These are phyloP conservation scores for Halisarca cf. caerulea DNA, from an alignment of 37 sponge, comb jelly and placozoan species.

Conservation along the genomic window DNA sequence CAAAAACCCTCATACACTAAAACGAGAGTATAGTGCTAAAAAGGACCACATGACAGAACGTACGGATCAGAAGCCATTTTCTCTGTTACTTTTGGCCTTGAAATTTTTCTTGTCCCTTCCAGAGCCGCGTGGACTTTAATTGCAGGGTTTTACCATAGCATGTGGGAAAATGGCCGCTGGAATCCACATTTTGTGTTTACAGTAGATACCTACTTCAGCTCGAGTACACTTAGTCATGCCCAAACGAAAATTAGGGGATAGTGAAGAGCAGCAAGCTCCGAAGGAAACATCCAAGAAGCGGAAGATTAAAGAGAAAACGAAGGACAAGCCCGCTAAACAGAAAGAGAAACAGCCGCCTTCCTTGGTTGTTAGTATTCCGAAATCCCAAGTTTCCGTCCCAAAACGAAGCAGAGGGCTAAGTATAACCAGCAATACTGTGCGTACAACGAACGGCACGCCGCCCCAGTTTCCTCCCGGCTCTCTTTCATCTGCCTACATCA, in stretches of 20 bases:
- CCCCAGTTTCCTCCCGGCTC: not conserved
- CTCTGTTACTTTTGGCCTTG: too few relatives aligned
- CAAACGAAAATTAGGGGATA: not conserved
- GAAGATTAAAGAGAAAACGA: not conserved
- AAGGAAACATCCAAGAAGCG: not conserved
- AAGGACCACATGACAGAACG: too few relatives aligned
- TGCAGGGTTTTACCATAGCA: too few relatives aligned
- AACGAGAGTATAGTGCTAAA: too few relatives aligned
- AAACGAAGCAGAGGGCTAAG: not conserved
- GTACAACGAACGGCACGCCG: not conserved
- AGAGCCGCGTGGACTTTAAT: too few relatives aligned
- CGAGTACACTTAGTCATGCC: too few relatives aligned
- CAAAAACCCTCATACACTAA: too few relatives aligned
- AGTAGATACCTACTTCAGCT: too few relatives aligned
- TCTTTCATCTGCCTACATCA: not conserved
- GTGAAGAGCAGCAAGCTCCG: not conserved
- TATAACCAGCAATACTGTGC: not conserved
- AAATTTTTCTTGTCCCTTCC: too few relatives aligned
- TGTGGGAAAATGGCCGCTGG: too few relatives aligned
- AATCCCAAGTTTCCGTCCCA: not conserved
- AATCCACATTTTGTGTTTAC: too few relatives aligned
- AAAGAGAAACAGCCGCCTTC: not conserved
- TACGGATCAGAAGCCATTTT: too few relatives aligned
- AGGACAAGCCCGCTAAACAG: not conserved
- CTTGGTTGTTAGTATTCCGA: constrained; percentile 10